phyloP scores from a whole-genome alignment of 37 sponge, comb jelly and placozoan genomes.

The Amphimedon queenslandica region DNA sequence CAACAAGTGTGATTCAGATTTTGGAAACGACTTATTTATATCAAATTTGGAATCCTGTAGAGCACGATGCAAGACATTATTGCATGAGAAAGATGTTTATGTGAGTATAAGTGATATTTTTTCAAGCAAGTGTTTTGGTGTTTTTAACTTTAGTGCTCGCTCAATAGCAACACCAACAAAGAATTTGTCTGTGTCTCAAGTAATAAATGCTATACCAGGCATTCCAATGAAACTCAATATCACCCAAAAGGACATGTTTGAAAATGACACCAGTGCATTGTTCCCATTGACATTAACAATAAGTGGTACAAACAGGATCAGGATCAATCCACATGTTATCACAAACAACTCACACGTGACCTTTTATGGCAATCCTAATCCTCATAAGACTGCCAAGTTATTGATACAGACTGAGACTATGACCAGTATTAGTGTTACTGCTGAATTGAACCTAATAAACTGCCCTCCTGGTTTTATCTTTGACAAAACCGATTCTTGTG shows the following conservation, averaged over 20 bases:
- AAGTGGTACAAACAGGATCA: not conserved
- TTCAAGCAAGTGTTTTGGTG: not conserved
- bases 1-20: not conserved
- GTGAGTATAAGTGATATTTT: not conserved
- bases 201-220: not conserved
- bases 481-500: not conserved
- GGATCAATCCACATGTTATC: not conserved
- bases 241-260: not conserved
- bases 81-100: not conserved
- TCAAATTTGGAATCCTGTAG: not conserved
- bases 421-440: not conserved
- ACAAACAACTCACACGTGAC: not conserved
- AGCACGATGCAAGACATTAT: not conserved
- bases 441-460: not conserved
- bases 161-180: not conserved
- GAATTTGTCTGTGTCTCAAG: not conserved
- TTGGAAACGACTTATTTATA: constrained; percentile 1
- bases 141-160: not conserved
- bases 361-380: not conserved
- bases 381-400: not conserved
- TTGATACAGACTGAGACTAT: not conserved
- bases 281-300: not conserved
- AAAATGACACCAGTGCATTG: not conserved
- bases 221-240: not conserved
- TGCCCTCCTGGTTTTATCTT: constrained; percentile 5